Evolutionary conservation across 2,113 vertebrate genomes (phyloP).

Genomic region (Paracanthobrama guichenoti): DNA sequence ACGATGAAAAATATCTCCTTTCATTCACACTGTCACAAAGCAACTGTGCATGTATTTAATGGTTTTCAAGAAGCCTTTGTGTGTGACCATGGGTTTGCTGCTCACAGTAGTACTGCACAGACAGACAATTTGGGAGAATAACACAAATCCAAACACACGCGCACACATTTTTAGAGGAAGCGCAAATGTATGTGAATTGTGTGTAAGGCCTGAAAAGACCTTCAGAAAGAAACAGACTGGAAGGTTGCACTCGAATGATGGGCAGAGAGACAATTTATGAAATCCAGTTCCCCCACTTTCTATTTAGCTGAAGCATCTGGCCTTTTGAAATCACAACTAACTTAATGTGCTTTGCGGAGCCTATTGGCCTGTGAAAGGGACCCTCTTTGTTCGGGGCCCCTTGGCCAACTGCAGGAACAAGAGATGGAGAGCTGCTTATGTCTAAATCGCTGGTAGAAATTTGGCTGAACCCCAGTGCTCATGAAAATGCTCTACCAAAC

Average conservation of each 20-base stretch:
- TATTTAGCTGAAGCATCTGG: not conserved
- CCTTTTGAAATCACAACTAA: slow-evolving; percentile 37
- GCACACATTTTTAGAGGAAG: not conserved
- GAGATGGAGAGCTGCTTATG: not conserved
- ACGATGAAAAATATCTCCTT: not conserved
- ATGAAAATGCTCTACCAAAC: too few species aligned
- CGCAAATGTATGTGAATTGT: not conserved
- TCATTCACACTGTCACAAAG: not conserved
- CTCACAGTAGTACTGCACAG: not conserved
- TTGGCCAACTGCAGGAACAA: not conserved
- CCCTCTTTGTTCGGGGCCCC: not conserved
- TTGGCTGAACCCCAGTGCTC: too few species aligned
- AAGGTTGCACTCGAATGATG: not conserved
- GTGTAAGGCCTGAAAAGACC: not conserved
- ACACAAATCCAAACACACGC: not conserved
- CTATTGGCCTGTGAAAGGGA: not conserved
- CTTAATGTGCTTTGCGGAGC: slow-evolving; percentile 19
- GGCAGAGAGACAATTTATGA: not conserved
- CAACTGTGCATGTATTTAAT: not conserved
- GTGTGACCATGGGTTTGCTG: not conserved
- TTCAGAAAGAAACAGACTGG: not conserved
- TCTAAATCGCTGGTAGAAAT: not conserved
- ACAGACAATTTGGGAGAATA: not conserved
- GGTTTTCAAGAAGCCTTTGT: slow-evolving; percentile 3
- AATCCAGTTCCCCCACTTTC: not conserved